Evolutionary conservation across 2,797 vertebrate genomes (phyloP), one percentile per base, ranked within the genome.

Genomic region (Platalea minor): DNA sequence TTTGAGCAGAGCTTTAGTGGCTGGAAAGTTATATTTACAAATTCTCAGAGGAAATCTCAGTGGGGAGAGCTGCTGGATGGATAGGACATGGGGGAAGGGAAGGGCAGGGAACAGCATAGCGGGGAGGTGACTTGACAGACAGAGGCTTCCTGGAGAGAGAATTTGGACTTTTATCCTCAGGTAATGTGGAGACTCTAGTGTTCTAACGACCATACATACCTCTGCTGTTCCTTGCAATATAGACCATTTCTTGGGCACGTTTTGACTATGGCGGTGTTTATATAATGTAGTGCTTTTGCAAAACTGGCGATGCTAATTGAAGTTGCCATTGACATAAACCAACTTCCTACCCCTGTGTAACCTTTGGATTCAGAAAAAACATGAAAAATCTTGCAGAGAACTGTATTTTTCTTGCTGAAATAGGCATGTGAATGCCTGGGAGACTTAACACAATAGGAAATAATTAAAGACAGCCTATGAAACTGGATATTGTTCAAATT

Each of bases 1-100:
- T 87, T 68, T 29, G 48, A 83, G 82, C 31, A 54, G 50, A 72
- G 69, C 33, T n/a, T 78, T 68, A 63, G 70, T 29, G 53, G 53
- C 64, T 73, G 74, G 28, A 21, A 85, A 29, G 65, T 87, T 88
- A 77, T 68, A 76, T 92, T 91, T 84, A 78, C 63, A 85, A 2
- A 50, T 63, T 59, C n/a, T 39, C 39, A 26, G 78, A 70, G 54
- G 50, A 88, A 63, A 51, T 91, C 37, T 72, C 48, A 12, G 41
- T 64, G 59, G 54, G 48, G 60, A 60, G 59, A 39, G 43, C 74
- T 82, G 59, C 51, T 46, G 50, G 53, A 20, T 76, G 78, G 37
- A 17, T 48, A 26, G 25, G 46, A 3, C 9, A 0, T 10, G 29
- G 33, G 45, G 50, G 17, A 64, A 72, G 77, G 68, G n/a, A 79